Evolutionary conservation across 2,113 vertebrate genomes (phyloP).

Genomic region (Gallinago paraguaiae): DNA sequence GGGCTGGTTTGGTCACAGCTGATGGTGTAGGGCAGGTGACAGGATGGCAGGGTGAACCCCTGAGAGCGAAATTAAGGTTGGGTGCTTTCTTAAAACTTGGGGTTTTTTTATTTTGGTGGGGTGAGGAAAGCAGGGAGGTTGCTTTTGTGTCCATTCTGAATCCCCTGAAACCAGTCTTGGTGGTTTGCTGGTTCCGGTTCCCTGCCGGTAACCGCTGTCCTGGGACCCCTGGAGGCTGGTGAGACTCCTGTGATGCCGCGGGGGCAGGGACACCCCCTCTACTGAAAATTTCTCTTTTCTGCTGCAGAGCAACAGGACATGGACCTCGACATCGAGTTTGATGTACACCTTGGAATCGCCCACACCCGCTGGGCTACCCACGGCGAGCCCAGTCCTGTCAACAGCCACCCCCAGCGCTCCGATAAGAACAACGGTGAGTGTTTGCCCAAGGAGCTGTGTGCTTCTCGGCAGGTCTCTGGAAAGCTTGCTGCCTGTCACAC

Average conservation of each 20-base stretch:
- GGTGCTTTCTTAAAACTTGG: background rate
- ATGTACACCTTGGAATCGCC: constrained; percentile 94
- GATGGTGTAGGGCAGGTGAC: accelerated
- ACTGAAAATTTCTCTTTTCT: background rate
- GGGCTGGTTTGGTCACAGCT: background rate
- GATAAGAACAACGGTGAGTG: constrained; percentile 91
- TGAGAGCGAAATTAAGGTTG: background rate
- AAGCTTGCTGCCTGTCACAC: too few species aligned
- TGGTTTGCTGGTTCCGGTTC: background rate
- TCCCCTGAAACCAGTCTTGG: background rate
- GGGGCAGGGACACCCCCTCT: background rate
- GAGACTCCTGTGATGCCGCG: accelerated
- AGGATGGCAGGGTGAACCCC: too few species aligned
- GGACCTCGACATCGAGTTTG: constrained; percentile 94
- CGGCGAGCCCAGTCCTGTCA: constrained; percentile 89
- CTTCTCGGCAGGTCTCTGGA: background rate
- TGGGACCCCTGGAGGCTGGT: accelerated
- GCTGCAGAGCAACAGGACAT: constrained; percentile 89
- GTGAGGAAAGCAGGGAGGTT: background rate
- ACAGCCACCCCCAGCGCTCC: constrained; percentile 96
- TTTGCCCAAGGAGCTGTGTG: accelerated
- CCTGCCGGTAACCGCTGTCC: accelerated
- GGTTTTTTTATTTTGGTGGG: background rate
- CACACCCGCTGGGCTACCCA: constrained; percentile 98
- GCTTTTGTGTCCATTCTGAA: background rate